Base-by-base conservation (phyloP, 2,797 vertebrate genomes). In the Chaetophractus vellerosus region DNA sequence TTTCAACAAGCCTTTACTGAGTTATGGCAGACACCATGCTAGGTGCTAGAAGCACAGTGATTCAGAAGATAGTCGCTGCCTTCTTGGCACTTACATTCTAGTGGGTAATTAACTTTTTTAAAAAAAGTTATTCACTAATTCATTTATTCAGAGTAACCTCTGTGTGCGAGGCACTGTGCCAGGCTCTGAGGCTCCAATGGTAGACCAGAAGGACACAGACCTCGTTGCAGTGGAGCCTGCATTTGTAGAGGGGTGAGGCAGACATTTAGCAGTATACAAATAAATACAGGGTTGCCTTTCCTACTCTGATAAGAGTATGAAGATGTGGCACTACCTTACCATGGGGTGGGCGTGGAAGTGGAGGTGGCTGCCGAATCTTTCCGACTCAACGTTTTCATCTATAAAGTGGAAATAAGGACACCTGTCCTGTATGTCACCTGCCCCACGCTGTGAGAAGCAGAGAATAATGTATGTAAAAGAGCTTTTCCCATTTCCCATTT, bases 281-380 rank as follows among this genome's bases (percentile, higher is more conserved):
- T 57, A 24, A 36, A 88, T 2, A 63, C 28, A 82, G 9, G 26
- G 15, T 75, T 95, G 69, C 14, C 52, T 69, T 75, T 75, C 69
- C 69, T 33, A n/a, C 18, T 71, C 36, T 81, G n/a, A 11, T 55
- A 64, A 61, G 23, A 61, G 66, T 23, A 0, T 9, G 16, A 9
- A 1, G 14, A 68, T 5, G 50, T 23, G 24, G 18, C 0, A 4
- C 31, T 11, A 50, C 19, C 45, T 2, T 9, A 15, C 21, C 5
- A 4, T 50, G 72, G 69, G 74, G 14, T 36, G 57, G 23, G 36
- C 24, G 24, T 63, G n/a, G 45, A 24, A 55, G 31, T 38, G 23
- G 83, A 69, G 26, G 7, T 15, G 50, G 28, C 74, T 72, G 0
- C 64, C 12, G 64, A 64, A 19, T 45, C 63, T 64, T 72, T 45